Evolutionary conservation across 2,888 invertebrate species (phyloP).

Genomic region (Iselma pallidipennis): DNA sequence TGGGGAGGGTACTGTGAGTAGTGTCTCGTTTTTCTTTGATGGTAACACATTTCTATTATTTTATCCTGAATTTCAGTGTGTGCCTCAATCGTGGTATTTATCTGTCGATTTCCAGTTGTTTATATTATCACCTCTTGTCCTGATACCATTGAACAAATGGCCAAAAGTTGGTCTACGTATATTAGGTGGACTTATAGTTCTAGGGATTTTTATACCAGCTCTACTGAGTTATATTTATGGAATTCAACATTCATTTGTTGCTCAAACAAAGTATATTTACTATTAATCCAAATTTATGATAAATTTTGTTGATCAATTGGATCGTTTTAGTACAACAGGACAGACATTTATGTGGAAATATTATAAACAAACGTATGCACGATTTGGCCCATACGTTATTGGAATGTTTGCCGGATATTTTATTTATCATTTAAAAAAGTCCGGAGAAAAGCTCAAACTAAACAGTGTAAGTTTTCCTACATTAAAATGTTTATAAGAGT

Average conservation of each 20-base stretch:
- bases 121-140: conserved; percentile 59
- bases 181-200: conserved; percentile 3
- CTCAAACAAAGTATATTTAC: background rate
- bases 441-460: background rate
- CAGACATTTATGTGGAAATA: background rate
- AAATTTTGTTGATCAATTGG: background rate
- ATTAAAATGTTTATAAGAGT: no score
- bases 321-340: background rate
- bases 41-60: background rate
- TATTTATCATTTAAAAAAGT: background rate
- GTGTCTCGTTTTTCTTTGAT: background rate
- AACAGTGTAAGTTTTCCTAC: background rate
- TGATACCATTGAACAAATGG: conserved; percentile 55
- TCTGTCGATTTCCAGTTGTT: conserved; percentile 63
- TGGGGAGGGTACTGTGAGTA: background rate
- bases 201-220: background rate
- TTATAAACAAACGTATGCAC: background rate
- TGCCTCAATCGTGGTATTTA: conserved; percentile 62
- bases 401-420: background rate
- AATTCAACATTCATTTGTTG: background rate
- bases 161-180: conserved; percentile 27
- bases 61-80: conserved; percentile 46
- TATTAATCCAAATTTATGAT: background rate
- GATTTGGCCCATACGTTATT: conserved; percentile 3
- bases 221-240: background rate